These are phyloP conservation scores for Silurus meridionalis DNA, from an alignment of 2,113 vertebrate species.

Conservation along the genomic window DNA sequence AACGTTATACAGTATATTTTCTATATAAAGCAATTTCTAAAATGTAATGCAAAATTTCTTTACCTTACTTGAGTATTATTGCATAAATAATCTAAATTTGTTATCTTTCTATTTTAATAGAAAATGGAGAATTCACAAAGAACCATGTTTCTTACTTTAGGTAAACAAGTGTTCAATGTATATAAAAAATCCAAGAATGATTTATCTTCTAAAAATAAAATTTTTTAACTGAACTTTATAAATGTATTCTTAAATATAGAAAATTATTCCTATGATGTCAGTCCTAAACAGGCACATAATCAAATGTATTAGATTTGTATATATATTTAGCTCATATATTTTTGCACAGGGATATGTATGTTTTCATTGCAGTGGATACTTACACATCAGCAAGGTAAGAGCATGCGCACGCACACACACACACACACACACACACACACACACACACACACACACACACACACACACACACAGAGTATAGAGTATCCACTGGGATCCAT, in stretches of 20 bases:
- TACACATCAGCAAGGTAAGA: neutral
- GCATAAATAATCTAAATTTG: neutral
- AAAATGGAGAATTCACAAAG: neutral
- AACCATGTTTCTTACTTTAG: neutral
- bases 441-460: too few relatives aligned
- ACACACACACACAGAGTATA: neutral
- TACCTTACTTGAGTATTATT: neutral
- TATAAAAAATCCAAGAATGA: neutral
- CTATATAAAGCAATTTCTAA: too few relatives aligned
- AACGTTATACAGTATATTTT: too few relatives aligned
- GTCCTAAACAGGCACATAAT: neutral
- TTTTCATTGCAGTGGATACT: conserved; percentile 2
- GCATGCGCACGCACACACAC: too few relatives aligned
- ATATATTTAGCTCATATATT: neutral
- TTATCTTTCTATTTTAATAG: neutral
- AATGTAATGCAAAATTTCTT: neutral
- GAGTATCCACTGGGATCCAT: neutral
- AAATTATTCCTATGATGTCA: neutral
- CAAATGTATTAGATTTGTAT: neutral
- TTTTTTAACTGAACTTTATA: neutral
- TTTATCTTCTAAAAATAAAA: too few relatives aligned
- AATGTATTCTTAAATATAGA: neutral
- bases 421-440: too few relatives aligned
- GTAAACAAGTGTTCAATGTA: neutral
- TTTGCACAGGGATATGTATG: conserved; percentile 1